Base-by-base conservation (phyloP, 2,113 vertebrate genomes). In the Mirza zaza region DNA sequence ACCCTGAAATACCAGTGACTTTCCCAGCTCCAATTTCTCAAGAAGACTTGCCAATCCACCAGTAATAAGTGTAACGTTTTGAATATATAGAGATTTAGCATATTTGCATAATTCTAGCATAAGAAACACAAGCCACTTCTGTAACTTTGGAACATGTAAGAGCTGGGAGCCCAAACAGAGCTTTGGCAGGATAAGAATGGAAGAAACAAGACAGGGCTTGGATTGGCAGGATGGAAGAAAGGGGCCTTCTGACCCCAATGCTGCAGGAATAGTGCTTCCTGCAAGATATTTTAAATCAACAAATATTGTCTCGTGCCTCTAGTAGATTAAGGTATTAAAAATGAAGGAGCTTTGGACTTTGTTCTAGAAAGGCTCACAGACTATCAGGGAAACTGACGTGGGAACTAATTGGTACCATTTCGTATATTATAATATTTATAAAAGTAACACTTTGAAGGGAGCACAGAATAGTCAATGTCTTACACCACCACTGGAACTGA, bases 1-100 rank as follows among this genome's bases (percentile, higher is more conserved):
- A 93, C 67, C 52, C 55, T 92, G 45, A 93, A 93, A 70, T 77
- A 61, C 42, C 39, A 8, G n/a, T 86, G 87, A 61, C 34, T 94
- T 70, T 88, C 82, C 29, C 17, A 87, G 67, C 29, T 87, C 45
- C 13, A 34, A 3, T 21, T 42, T 96, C 39, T 81, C 39, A 79
- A 29, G 18, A 90, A 82, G 27, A 36, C 11, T 68, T 97, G 95
- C 39, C 89, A 92, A 73, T 61, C 29, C 34, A 77, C 52, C 36
- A n/a, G 25, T 27, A 52, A 61, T 42, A 34, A 95, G 25, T 61
- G 21, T 73, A 81, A 82, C 73, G 4, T 50, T 91, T 77, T 79
- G 32, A 87, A 36, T 61, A 45, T 12, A 36, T 27, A 80, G 65
- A 20, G 23, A n/a, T 75, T 59, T 90, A 71, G 25, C 73, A 39